phyloP scores from a whole-genome alignment of 2,797 vertebrate species.

The Caiman crocodilus region DNA sequence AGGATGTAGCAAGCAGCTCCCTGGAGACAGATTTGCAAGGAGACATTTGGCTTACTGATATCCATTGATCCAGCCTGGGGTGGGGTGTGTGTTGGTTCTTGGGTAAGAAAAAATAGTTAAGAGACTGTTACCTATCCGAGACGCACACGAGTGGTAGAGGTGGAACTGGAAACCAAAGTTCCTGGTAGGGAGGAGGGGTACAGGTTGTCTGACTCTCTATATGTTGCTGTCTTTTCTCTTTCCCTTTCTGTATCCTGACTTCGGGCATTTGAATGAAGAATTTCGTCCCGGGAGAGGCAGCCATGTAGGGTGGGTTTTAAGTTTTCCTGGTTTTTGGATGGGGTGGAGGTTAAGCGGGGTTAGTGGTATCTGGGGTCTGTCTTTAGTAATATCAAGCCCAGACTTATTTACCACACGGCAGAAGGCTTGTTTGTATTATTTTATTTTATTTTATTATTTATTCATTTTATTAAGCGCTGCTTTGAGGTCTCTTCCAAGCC shows the following conservation, averaged over 20 bases:
- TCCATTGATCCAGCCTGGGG: not conserved
- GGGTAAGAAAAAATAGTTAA: not conserved
- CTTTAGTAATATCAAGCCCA: not conserved
- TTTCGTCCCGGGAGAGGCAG: not conserved
- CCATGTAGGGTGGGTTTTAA: not conserved
- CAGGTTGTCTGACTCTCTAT: too few relatives aligned
- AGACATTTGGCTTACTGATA: not conserved
- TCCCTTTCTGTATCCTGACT: not conserved
- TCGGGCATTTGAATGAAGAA: not conserved
- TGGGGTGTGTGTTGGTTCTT: not conserved
- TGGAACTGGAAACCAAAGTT: not conserved
- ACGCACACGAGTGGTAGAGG: not conserved
- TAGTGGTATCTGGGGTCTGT: not conserved
- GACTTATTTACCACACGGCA: not conserved
- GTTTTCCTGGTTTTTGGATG: not conserved
- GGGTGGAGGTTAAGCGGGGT: not conserved
- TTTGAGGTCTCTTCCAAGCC: not conserved
- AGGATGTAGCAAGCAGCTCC: not conserved
- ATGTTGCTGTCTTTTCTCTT: too few relatives aligned
- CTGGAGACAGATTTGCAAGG: not conserved
- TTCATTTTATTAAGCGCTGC: not conserved
- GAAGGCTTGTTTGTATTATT: not conserved
- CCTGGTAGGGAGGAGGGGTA: not conserved
- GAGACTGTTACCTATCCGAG: not conserved
- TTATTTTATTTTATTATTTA: too few relatives aligned